Evolutionary conservation across 2,113 vertebrate genomes (phyloP).

Genomic region (Callospermophilus lateralis): DNA sequence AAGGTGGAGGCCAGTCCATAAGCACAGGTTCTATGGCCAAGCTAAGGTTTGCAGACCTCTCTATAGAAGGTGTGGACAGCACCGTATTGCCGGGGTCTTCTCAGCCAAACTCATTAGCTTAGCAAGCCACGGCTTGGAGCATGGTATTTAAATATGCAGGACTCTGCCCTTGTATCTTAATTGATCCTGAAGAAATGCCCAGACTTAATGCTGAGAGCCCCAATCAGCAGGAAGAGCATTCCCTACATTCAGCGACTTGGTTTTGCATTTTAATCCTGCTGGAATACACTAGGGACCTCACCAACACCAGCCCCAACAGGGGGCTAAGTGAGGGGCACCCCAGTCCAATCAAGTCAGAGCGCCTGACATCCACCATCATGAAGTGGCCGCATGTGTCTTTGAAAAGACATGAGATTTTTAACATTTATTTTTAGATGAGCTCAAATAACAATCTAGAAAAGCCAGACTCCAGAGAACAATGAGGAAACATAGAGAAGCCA

Average conservation of each 20-base stretch:
- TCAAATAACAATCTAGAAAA: constrained; percentile 73
- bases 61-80: not conserved
- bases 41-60: not conserved
- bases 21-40: not conserved
- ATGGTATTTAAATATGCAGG: not conserved
- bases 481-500: constrained; percentile 68
- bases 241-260: not conserved
- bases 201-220: not conserved
- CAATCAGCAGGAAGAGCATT: not conserved
- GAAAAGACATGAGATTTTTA: not conserved
- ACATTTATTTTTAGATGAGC: constrained; percentile 59
- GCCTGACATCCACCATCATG: not conserved
- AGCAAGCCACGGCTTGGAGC: not conserved
- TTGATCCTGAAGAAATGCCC: constrained; percentile 40
- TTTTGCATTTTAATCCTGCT: not conserved
- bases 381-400: constrained; percentile 49
- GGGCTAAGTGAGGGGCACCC: not conserved
- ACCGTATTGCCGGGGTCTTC: not conserved
- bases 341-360: not conserved
- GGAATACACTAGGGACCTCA: not conserved
- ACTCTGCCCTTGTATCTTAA: not conserved
- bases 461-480: constrained; percentile 67
- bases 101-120: not conserved
- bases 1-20: not conserved
- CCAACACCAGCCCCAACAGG: rapidly evolving